These are phyloP conservation scores for Anolis sagrei DNA, from an alignment of 2,113 vertebrate genomes.

Conservation along the genomic window DNA sequence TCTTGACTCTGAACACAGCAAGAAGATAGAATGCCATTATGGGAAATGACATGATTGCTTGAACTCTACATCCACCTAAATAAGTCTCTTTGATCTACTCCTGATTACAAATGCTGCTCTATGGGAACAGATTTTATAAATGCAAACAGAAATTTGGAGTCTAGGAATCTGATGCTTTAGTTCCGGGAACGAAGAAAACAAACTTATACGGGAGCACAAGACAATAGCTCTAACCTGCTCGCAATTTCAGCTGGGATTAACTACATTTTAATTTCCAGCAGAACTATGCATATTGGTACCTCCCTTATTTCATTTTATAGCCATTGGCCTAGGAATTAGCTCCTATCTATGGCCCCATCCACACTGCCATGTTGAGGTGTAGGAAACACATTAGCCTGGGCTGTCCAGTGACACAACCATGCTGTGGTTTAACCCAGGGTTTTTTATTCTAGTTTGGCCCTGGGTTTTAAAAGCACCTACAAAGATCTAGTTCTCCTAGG, in stretches of 20 bases:
- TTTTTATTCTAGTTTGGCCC: no score
- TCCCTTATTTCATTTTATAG: background rate
- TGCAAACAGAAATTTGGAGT: background rate
- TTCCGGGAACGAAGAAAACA: background rate
- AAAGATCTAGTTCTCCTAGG: no score
- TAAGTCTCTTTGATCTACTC: conserved; percentile 4
- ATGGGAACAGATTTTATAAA: background rate
- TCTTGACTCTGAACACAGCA: conserved; percentile 40
- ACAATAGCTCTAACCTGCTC: background rate
- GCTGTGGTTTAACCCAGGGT: no score
- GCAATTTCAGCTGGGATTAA: background rate
- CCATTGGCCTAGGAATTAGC: background rate
- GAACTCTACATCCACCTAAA: conserved; percentile 14
- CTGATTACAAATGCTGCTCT: background rate
- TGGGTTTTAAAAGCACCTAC: no score
- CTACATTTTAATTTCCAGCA: background rate
- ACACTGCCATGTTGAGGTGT: no score
- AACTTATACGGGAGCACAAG: background rate
- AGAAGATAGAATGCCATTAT: conserved; percentile 17
- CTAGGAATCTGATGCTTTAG: background rate
- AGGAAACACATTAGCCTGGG: no score
- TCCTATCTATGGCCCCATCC: background rate
- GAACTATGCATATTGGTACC: background rate
- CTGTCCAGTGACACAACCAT: no score
- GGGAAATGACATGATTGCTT: conserved; percentile 30